phyloP scores from a whole-genome alignment of 2,113 vertebrate species.

The Ammodytes marinus region DNA sequence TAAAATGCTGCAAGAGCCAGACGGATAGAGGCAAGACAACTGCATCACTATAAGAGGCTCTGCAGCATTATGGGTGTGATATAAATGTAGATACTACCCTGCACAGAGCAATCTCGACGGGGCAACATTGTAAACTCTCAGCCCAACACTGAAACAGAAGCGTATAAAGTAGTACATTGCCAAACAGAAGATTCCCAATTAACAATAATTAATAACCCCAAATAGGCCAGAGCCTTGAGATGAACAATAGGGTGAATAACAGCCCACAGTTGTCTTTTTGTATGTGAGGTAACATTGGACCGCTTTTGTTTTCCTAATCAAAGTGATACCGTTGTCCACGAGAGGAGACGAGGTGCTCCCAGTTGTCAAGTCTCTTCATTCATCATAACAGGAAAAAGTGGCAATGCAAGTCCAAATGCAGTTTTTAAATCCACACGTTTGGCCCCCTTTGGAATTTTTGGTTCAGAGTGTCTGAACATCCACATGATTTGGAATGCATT shows the following conservation, averaged over 20 bases:
- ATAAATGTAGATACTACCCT: conserved; percentile 1
- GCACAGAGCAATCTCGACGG: conserved; percentile 1
- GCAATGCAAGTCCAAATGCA: conserved; percentile 41
- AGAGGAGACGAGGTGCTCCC: conserved; percentile 26
- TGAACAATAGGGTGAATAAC: conserved; percentile 27
- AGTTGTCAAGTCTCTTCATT: conserved; percentile 31
- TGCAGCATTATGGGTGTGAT: conserved; percentile 7
- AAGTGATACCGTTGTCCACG: conserved; percentile 8
- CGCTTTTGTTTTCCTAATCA: conserved; percentile 8
- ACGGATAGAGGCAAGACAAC: conserved; percentile 20
- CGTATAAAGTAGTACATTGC: conserved; percentile 27
- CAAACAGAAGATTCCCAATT: conserved; percentile 33
- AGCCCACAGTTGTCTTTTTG: not conserved
- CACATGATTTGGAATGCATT: conserved; percentile 56
- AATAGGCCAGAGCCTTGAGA: conserved; percentile 23
- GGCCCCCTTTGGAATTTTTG: conserved; percentile 40
- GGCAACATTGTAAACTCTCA: conserved; percentile 52
- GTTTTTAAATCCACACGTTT: conserved; percentile 45
- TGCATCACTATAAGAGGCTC: conserved; percentile 14
- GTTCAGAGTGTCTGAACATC: conserved; percentile 32
- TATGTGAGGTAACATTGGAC: conserved; percentile 18
- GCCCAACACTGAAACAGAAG: conserved; percentile 34
- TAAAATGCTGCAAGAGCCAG: conserved; percentile 26
- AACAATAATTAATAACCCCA: conserved; percentile 18
- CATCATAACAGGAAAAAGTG: conserved; percentile 40